Evolutionary conservation across 2,113 vertebrate genomes (phyloP).

Genomic region (Myiozetetes cayanensis): DNA sequence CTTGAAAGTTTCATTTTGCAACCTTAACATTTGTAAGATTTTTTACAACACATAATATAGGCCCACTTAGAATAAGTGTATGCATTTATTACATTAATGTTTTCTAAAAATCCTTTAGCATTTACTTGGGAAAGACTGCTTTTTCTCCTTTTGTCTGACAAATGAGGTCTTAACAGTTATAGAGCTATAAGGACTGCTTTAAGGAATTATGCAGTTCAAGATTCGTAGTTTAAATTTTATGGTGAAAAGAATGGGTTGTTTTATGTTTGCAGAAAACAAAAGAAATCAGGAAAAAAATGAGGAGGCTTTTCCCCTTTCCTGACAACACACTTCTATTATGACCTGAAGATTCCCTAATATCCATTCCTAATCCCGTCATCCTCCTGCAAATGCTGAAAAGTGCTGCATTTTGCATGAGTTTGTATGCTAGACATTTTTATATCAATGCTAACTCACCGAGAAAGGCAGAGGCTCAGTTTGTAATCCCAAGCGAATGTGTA

Average conservation of each 20-base stretch:
- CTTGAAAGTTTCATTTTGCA: background rate
- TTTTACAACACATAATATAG: background rate
- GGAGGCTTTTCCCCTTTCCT: background rate
- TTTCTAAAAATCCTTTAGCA: background rate
- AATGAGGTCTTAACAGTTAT: background rate
- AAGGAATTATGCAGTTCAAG: background rate
- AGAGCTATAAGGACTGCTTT: background rate
- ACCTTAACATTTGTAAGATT: background rate
- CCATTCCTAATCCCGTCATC: background rate
- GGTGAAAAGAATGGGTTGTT: background rate
- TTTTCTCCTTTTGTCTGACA: background rate
- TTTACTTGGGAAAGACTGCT: background rate
- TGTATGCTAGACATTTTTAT: background rate
- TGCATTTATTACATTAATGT: background rate
- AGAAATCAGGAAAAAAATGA: background rate
- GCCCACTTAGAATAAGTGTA: background rate
- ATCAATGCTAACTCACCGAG: background rate
- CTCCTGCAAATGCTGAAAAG: background rate
- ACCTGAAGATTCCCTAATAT: background rate
- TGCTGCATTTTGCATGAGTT: constrained; percentile 4
- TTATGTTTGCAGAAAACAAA: background rate
- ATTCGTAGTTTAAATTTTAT: background rate
- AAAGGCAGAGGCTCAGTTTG: background rate
- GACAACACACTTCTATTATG: background rate
- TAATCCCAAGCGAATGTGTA: background rate